phyloP scores from a whole-genome alignment of 2,113 vertebrate genomes.

The Lathamus discolor region DNA sequence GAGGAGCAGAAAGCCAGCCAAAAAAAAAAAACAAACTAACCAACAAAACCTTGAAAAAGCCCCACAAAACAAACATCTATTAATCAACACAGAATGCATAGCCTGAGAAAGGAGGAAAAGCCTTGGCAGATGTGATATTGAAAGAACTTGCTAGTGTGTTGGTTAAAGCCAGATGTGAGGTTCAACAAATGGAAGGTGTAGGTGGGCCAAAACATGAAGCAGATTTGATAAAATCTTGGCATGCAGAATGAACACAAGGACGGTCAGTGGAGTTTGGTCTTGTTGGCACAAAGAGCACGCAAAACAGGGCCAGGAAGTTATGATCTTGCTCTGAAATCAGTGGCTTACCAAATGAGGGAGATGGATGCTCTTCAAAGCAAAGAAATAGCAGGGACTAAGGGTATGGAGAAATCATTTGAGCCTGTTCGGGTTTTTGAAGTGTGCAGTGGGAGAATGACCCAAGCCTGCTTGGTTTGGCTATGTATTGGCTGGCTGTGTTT shows the following conservation, averaged over 20 bases:
- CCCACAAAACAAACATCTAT: background rate
- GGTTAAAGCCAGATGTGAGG: background rate
- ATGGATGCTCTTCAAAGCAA: background rate
- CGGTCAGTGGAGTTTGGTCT: background rate
- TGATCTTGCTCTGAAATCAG: background rate
- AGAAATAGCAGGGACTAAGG: background rate
- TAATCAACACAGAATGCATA: background rate
- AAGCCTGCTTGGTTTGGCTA: background rate
- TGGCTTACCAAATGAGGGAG: background rate
- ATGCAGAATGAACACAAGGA: background rate
- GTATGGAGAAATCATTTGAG: background rate
- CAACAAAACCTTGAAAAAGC: background rate
- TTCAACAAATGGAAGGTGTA: background rate
- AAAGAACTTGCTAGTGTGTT: background rate
- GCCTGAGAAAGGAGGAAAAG: background rate
- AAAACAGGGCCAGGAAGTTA: background rate
- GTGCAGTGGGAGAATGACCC: background rate
- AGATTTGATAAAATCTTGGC: background rate
- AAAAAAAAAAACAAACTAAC: background rate
- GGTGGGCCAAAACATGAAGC: background rate
- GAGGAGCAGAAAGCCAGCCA: conserved; percentile 26
- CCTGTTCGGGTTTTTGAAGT: background rate
- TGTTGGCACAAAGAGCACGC: background rate
- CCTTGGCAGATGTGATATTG: background rate
- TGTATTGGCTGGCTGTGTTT: background rate